A percentile compares a stretch with the other conserved stretches of the same genome.
Conservation (phyloP, 2,888 invertebrate genomes). For the Drosophila nr. fundita region DNA sequence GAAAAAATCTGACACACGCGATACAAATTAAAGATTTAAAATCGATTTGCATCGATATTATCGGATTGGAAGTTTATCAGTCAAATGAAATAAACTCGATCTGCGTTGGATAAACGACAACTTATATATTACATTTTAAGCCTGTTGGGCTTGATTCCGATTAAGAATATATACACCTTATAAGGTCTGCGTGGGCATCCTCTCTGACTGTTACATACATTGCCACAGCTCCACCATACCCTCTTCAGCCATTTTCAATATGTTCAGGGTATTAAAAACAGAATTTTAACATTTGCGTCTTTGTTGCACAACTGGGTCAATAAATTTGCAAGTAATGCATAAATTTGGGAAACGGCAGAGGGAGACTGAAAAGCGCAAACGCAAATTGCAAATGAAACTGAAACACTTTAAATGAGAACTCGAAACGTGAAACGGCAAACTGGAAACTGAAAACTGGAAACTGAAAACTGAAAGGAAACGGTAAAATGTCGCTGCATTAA, state of each 20-base stretch:
- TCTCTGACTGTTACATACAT: background rate
- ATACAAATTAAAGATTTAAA: no score
- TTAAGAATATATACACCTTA: background rate
- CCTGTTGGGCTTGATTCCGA: background rate
- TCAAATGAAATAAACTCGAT: background rate
- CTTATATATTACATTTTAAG: background rate
- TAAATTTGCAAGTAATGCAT: slow-evolving; percentile 79
- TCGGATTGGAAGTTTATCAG: background rate
- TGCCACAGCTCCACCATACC: background rate
- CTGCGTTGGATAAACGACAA: background rate
- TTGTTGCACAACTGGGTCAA: slow-evolving; percentile 73
- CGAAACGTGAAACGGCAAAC: background rate
- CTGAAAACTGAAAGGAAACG: background rate
- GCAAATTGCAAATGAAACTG: slow-evolving; percentile 3
- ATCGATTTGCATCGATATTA: background rate
- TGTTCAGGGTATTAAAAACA: slow-evolving; percentile 18
- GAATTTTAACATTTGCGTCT: slow-evolving; percentile 61
- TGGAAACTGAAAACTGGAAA: background rate
- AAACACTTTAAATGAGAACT: background rate
- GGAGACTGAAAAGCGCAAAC: slow-evolving; percentile 5
- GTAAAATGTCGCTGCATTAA: slow-evolving; percentile 53
- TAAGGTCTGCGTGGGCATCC: background rate
- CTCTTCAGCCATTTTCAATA: no score
- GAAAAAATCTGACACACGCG: no score
- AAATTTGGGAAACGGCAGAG: slow-evolving; percentile 51